Percentiles rank a stretch among this genome's conserved stretches.
These are phyloP conservation scores for Micromys minutus DNA, from an alignment of 2,113 vertebrate genomes.

Conservation along the genomic window DNA sequence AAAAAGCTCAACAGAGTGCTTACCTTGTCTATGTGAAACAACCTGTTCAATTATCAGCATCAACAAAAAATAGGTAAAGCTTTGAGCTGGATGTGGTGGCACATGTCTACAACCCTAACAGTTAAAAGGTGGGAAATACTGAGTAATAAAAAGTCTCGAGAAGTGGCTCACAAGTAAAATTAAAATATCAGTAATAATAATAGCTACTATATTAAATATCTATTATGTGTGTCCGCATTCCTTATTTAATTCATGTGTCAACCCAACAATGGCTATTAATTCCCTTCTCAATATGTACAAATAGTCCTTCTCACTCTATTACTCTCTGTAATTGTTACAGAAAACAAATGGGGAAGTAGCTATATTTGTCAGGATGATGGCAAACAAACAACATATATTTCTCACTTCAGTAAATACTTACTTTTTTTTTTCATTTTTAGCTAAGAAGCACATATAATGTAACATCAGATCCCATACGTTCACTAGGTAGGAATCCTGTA, in stretches of 20 bases:
- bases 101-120: background rate
- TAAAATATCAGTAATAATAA: conserved; percentile 26
- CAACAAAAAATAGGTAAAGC: background rate
- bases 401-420: conserved; percentile 45
- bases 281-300: background rate
- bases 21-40: background rate
- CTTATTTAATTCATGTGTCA: conserved; percentile 48
- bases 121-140: background rate
- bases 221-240: conserved; percentile 4
- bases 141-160: conserved; percentile 38
- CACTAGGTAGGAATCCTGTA: conserved; percentile 5
- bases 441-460: conserved; percentile 12
- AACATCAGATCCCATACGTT: conserved; percentile 36
- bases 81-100: background rate
- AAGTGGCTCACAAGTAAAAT: conserved; percentile 55
- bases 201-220: background rate
- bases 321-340: conserved; percentile 16
- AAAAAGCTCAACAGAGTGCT: background rate
- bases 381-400: conserved; percentile 15
- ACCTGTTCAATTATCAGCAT: background rate
- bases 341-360: conserved; percentile 31
- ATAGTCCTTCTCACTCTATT: conserved; percentile 17
- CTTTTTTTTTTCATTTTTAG: conserved; percentile 26
- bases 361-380: background rate
- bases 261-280: conserved; percentile 36